Percentiles rank a stretch among this genome's conserved stretches.
Conservation (phyloP, 2,797 vertebrate species). For the Sandelia bainsii region DNA sequence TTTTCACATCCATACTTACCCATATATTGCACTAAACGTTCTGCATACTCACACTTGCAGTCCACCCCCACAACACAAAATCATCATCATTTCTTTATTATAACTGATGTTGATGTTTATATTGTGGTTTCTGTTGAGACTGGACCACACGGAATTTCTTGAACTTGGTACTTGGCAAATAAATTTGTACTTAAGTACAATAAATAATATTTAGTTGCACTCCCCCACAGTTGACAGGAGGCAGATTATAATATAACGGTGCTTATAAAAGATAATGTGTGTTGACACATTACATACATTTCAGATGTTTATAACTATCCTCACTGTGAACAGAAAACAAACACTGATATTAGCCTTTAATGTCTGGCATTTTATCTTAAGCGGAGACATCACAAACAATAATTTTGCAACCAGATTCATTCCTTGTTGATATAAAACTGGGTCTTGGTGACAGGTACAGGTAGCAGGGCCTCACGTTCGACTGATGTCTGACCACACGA, state of each 20-base stretch:
- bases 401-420: slow-evolving; percentile 42
- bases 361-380: slow-evolving; percentile 38
- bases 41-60: no score
- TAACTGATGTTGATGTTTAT: no score
- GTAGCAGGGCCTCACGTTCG: background rate
- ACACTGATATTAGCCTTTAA: slow-evolving; percentile 6
- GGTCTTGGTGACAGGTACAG: slow-evolving; percentile 42
- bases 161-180: no score
- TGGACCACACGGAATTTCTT: no score
- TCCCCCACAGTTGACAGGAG: background rate
- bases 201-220: background rate
- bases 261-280: background rate
- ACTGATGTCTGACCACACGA: slow-evolving; percentile 51
- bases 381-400: slow-evolving; percentile 37
- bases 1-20: no score
- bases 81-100: no score
- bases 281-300: no score
- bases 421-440: slow-evolving; percentile 55
- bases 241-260: background rate
- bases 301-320: background rate
- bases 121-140: no score
- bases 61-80: no score
- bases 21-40: no score
- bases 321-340: slow-evolving; percentile 19
- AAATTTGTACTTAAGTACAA: no score